These are phyloP conservation scores for Eira barbara DNA, from an alignment of 2,113 vertebrate species.

Conservation along the genomic window DNA sequence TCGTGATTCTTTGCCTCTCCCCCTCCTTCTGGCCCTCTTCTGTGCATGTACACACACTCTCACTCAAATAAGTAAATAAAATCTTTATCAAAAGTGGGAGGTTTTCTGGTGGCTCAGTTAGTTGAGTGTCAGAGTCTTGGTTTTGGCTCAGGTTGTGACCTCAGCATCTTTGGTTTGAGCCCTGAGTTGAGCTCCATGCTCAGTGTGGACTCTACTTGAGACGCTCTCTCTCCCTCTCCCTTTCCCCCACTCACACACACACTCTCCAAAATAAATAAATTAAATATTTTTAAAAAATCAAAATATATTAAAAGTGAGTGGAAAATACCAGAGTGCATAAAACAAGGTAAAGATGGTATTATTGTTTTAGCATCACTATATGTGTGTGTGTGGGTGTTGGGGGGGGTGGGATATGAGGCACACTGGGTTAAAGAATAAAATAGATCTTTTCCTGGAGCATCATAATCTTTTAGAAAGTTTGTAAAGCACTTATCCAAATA, in stretches of 20 bases:
- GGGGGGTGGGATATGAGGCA: rapidly evolving
- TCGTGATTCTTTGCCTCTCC: not conserved
- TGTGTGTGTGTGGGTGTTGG: no score
- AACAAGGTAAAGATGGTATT: not conserved
- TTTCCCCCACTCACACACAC: not conserved
- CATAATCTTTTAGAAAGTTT: not conserved
- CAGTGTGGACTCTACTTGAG: not conserved
- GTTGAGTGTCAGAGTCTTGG: not conserved
- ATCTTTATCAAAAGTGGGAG: not conserved
- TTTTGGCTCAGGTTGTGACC: not conserved
- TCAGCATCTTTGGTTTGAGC: not conserved
- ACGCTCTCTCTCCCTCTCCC: not conserved
- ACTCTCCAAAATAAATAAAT: not conserved
- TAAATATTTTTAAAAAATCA: not conserved
- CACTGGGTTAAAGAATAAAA: not conserved
- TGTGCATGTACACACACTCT: not conserved
- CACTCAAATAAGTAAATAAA: not conserved
- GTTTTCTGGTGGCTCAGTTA: not conserved
- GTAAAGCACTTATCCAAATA: not conserved
- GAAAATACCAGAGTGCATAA: not conserved
- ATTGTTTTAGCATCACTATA: not conserved
- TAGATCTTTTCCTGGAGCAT: not conserved
- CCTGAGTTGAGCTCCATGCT: not conserved
- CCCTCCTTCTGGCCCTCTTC: not conserved
- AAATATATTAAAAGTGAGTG: not conserved